Evolutionary conservation across 2,797 vertebrate species (phyloP).

Genomic region (Pseudochromis fuscus): DNA sequence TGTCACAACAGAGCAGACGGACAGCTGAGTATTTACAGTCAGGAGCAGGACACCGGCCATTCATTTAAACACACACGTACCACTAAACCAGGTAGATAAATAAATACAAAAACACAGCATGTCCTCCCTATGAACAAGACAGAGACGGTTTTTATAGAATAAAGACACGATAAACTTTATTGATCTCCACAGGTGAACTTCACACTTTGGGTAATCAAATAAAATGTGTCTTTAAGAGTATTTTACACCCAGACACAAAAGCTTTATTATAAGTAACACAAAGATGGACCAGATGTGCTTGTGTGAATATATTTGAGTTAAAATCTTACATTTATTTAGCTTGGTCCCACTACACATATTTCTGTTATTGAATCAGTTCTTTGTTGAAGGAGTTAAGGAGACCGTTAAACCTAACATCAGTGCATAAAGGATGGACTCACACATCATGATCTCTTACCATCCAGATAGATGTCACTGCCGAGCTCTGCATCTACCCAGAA

Average conservation of each 20-base stretch:
- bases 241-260: neutral
- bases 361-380: too few species aligned
- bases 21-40: constrained; percentile 69
- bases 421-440: neutral
- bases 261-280: neutral
- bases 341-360: neutral
- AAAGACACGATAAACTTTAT: too few species aligned
- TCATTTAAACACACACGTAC: constrained; percentile 22
- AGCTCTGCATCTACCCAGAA: constrained; percentile 99
- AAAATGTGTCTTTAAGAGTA: neutral
- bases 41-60: constrained; percentile 3
- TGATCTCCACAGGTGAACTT: too few species aligned
- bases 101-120: constrained; percentile 1
- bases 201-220: constrained; percentile 24
- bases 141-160: too few species aligned
- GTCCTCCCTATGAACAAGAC: neutral
- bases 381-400: too few species aligned
- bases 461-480: constrained; percentile 97
- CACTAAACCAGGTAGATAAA: constrained; percentile 8
- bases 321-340: neutral
- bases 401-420: fast-evolving
- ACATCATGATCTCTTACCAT: constrained; percentile 87
- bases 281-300: neutral
- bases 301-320: neutral
- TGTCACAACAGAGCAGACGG: constrained; percentile 63